These are phyloP conservation scores for Aptenodytes patagonicus DNA, from an alignment of 2,113 vertebrate species.

Conservation along the genomic window DNA sequence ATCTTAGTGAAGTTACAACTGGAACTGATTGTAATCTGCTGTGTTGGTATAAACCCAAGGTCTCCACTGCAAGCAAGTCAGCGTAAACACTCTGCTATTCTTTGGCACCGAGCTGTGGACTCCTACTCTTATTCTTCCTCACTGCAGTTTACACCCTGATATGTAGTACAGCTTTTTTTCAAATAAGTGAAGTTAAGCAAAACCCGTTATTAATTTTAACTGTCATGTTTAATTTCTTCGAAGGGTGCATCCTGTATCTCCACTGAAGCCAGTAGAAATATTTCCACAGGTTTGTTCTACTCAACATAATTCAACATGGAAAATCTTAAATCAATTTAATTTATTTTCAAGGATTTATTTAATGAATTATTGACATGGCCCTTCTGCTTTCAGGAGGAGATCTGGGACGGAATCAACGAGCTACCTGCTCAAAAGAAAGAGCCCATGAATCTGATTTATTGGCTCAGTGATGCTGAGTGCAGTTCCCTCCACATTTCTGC, in stretches of 20 bases:
- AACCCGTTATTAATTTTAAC: background rate
- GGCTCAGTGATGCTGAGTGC: background rate
- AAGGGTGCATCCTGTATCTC: background rate
- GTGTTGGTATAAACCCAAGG: slow-evolving; percentile 18
- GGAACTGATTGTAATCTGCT: background rate
- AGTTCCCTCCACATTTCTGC: background rate
- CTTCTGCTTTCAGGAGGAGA: background rate
- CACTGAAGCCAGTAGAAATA: background rate
- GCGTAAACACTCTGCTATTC: background rate
- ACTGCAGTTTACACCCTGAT: background rate
- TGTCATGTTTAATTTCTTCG: background rate
- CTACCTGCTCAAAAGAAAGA: background rate
- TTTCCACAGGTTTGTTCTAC: background rate
- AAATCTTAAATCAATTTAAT: background rate
- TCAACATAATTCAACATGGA: background rate
- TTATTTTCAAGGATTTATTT: background rate
- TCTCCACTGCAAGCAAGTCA: background rate
- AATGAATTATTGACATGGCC: background rate
- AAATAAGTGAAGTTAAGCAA: background rate
- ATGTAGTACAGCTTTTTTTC: background rate
- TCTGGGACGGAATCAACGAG: background rate
- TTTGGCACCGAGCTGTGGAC: background rate
- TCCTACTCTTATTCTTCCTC: background rate
- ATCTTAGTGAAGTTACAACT: background rate
- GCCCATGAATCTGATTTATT: background rate